Base-by-base conservation (phyloP, 2,888 invertebrate genomes). In the Agrilus mali region DNA sequence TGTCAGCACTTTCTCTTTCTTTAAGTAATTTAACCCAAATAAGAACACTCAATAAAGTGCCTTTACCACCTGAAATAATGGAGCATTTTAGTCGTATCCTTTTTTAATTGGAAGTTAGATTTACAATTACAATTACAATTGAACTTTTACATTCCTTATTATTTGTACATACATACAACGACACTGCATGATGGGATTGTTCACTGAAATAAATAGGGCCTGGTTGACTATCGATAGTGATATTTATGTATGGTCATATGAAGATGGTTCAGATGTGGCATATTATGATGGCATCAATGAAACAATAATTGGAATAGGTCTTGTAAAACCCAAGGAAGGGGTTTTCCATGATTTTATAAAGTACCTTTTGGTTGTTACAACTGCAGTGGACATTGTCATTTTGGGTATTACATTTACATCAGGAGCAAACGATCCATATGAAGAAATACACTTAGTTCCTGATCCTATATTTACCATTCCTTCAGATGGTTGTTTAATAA, bases 151-250 rank as follows among this genome's bases (percentile, higher is more conserved):
- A 32, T 41, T 52, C 47, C 54, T 60, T 55, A 55, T 56, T 47
- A 37, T 40, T 41, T 42, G 31, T 34, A 33, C 38, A 93, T 93
- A 90, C 69, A 88, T 95, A 75, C 93, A 94, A 68, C 90, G 89
- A 54, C 89, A 93, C 60, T 95, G 92, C 63, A 81, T 88, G 72
- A 95, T 97, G 92, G 98, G 98, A 3, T 71, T 98, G 7, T 96
- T 98, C 69, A 86, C 95, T 44, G 94, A 93, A 66, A 94, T 98
- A 52, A 86, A 85, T 42, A 74, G 97, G 60, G 96, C 96, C 0
- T 98, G 96, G 96, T 71, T 98, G 43, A 90, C 94, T 5, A 90
- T 98, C 53, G 98, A 98, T 63, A 94, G 92, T 56, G 94, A 96
- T 69, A 86, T 98, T 54, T 98, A 94, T 71, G 80, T 96, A 33